Evolutionary conservation across 1,140 invertebrate species (phyloP).

Genomic region (Sitophilus oryzae): DNA sequence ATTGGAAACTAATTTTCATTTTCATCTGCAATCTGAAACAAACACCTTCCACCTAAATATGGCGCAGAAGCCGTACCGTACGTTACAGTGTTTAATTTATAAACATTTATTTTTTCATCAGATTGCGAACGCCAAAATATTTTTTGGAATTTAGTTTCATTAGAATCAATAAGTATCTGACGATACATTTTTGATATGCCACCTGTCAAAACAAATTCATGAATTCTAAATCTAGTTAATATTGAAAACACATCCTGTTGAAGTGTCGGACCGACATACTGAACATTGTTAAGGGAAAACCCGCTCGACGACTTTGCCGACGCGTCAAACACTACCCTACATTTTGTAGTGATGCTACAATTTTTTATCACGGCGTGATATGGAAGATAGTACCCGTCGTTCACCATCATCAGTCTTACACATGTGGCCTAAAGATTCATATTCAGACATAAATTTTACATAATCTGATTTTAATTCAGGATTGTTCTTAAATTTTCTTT

Average conservation of each 20-base stretch:
- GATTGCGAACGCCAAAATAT: slow-evolving; percentile 6
- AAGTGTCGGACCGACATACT: slow-evolving; percentile 29
- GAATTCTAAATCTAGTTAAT: slow-evolving; percentile 42
- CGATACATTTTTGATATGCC: slow-evolving; percentile 44
- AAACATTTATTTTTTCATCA: neutral
- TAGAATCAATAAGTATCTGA: neutral
- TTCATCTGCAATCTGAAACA: neutral
- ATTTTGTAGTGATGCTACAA: slow-evolving; percentile 34
- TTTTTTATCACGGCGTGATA: slow-evolving; percentile 44
- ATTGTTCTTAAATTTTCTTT: slow-evolving; percentile 15
- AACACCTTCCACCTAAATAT: slow-evolving; percentile 37
- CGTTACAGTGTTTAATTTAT: slow-evolving; percentile 26
- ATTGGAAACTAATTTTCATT: neutral
- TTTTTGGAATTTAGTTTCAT: neutral
- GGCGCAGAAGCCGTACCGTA: slow-evolving; percentile 29
- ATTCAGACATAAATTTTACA: slow-evolving; percentile 14
- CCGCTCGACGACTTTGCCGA: slow-evolving; percentile 32
- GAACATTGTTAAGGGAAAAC: slow-evolving; percentile 30
- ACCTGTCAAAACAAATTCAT: slow-evolving; percentile 38
- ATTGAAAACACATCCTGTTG: slow-evolving; percentile 34
- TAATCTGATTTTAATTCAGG: slow-evolving; percentile 10
- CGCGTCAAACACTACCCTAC: slow-evolving; percentile 42
- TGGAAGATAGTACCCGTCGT: slow-evolving; percentile 32
- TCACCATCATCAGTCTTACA: neutral
- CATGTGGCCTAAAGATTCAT: slow-evolving; percentile 17